phyloP scores from a whole-genome alignment of 2,888 invertebrate species.

The Ptychoptera contaminata region DNA sequence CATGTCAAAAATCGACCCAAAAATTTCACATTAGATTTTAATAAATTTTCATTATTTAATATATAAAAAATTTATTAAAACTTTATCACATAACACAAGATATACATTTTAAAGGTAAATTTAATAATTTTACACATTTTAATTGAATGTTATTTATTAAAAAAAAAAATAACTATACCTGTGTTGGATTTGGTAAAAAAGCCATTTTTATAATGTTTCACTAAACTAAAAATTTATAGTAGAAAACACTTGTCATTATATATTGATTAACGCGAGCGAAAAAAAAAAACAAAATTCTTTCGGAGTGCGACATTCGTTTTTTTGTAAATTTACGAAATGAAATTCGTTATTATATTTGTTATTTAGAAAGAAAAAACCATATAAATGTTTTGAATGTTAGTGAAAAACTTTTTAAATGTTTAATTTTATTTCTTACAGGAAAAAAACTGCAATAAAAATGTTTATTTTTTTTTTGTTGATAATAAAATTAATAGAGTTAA shows the following conservation, averaged over 20 bases:
- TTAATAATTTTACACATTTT: no score
- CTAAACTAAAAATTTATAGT: neutral
- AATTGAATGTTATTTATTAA: neutral
- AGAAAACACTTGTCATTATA: constrained; percentile 1
- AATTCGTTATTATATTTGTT: no score
- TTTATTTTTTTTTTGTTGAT: neutral
- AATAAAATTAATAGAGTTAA: neutral
- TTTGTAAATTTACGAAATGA: neutral
- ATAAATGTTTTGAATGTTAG: no score
- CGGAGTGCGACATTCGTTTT: neutral
- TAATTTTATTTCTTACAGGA: neutral
- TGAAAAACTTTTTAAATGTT: neutral
- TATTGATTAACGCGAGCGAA: constrained; percentile 1
- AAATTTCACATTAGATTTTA: no score
- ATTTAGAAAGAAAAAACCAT: no score
- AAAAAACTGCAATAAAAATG: neutral
- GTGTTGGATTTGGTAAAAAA: constrained; percentile 71
- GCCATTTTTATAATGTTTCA: constrained; percentile 48
- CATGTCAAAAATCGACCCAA: no score
- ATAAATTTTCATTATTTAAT: no score
- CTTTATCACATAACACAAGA: no score
- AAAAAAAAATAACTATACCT: constrained; percentile 40
- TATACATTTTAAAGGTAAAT: no score
- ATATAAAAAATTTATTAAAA: no score
- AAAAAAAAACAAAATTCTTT: neutral